phyloP scores from a whole-genome alignment of 2,888 invertebrate species.

The Operophtera brumata region DNA sequence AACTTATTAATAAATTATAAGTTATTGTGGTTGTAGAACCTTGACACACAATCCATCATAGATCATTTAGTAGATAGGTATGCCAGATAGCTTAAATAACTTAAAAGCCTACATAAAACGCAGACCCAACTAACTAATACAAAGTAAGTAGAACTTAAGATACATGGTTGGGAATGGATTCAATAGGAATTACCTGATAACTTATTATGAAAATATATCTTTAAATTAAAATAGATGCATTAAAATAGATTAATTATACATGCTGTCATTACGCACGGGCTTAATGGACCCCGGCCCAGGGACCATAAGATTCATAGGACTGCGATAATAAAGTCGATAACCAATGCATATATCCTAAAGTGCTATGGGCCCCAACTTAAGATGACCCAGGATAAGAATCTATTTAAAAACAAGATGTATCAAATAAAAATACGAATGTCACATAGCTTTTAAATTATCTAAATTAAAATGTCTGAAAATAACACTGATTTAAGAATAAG shows the following conservation, averaged over 20 bases:
- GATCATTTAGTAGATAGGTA: constrained; percentile 32
- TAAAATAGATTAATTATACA: too few species aligned
- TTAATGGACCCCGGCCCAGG: too few species aligned
- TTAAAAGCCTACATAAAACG: constrained; percentile 78
- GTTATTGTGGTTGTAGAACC: background rate
- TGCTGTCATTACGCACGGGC: too few species aligned
- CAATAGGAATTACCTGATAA: constrained; percentile 28
- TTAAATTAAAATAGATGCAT: constrained; percentile 15
- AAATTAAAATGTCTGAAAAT: constrained; percentile 5
- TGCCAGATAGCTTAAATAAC: constrained; percentile 62
- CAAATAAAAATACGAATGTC: background rate
- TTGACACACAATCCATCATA: background rate
- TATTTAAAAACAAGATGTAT: background rate
- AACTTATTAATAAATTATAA: background rate
- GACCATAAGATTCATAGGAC: too few species aligned
- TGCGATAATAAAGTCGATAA: too few species aligned
- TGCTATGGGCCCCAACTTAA: too few species aligned
- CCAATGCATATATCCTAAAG: too few species aligned
- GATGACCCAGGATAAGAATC: background rate
- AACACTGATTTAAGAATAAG: background rate
- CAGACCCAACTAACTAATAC: constrained; percentile 67
- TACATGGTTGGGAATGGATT: constrained; percentile 45
- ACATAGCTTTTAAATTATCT: background rate
- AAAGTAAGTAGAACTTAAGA: constrained; percentile 51
- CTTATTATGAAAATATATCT: constrained; percentile 3